Conservation (phyloP, 2,113 vertebrate genomes). For the Datnioides undecimradiatus region DNA sequence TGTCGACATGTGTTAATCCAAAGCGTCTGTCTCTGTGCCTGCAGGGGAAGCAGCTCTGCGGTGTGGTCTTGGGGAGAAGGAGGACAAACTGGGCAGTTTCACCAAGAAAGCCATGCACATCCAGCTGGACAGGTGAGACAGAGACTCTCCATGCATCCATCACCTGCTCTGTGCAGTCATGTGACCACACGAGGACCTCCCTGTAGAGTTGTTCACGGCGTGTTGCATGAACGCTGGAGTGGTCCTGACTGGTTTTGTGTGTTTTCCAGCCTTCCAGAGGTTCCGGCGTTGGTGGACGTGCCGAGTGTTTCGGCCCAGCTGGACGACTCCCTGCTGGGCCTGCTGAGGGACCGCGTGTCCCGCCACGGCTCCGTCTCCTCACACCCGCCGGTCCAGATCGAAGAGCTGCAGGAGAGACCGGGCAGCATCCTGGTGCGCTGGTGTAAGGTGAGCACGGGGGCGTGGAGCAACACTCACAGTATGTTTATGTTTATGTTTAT, state of each 20-base stretch:
- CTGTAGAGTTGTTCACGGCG: no score
- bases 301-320: constrained; percentile 96
- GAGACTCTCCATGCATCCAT: no score
- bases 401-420: constrained; percentile 94
- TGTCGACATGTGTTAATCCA: background rate
- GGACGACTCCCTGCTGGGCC: constrained; percentile 91
- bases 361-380: constrained; percentile 92
- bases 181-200: no score
- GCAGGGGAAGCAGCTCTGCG: constrained; percentile 93
- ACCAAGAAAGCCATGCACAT: constrained; percentile 97
- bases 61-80: constrained; percentile 88
- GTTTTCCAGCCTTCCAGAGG: constrained; percentile 93
- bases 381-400: constrained; percentile 94
- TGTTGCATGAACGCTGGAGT: background rate
- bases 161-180: background rate
- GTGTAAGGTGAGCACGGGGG: constrained; percentile 89
- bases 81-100: constrained; percentile 93
- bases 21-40: background rate
- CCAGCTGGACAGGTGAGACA: constrained; percentile 94
- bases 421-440: constrained; percentile 95
- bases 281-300: constrained; percentile 95
- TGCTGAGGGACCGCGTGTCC: constrained; percentile 89
- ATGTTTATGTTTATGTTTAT: no score
- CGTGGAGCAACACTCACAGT: no score
- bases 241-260: background rate